Base-by-base conservation (phyloP, 2,113 vertebrate genomes). In the Martes martes region DNA sequence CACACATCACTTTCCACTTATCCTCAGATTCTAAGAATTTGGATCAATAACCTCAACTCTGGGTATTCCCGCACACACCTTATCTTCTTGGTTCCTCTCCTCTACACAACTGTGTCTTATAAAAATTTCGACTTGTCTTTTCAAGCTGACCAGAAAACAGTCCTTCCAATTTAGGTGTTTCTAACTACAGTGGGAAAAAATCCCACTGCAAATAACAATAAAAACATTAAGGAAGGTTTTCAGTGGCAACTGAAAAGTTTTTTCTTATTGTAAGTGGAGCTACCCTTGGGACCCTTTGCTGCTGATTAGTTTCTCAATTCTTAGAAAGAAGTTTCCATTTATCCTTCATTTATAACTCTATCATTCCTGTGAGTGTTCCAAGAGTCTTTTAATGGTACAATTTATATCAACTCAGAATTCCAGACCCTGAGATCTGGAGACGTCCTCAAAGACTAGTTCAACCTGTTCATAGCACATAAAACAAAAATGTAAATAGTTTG, bases 81-180 rank as follows among this genome's bases (percentile, higher is more conserved):
- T 57, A 67, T 11, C 73, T 84, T 78, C 59, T 39, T n/a, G 73
- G 3, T 39, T 73, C 9, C 4, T 69, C 24, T 82, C 18, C 23
- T 65, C 71, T 71, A 31, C 11, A 94, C 16, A 83, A 11, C 23
- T 67, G 3, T 36, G 6, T 24, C 28, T 83, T 92, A n/a, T 45
- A 47, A 95, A 94, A 79, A 87, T 92, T 79, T 95, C 88, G 45
- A 57, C 4, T 90, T 86, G 21, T 89, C 74, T 23, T 50, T 94
- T 95, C n/a, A 83, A 87, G 42, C 1, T 69, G 33, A 88, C 36
- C 47, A 71, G 85, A 81, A 96, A 95, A 91, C 2, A 90, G 26
- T 47, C 63, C 67, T 91, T 96, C 89, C 42, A 23, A 33, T 88
- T 31, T 73, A 82, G 39, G 23, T 94, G 16, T 67, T 96, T 92